phyloP scores from a whole-genome alignment of 2,797 vertebrate genomes.

The Odontamblyopus rebecca region DNA sequence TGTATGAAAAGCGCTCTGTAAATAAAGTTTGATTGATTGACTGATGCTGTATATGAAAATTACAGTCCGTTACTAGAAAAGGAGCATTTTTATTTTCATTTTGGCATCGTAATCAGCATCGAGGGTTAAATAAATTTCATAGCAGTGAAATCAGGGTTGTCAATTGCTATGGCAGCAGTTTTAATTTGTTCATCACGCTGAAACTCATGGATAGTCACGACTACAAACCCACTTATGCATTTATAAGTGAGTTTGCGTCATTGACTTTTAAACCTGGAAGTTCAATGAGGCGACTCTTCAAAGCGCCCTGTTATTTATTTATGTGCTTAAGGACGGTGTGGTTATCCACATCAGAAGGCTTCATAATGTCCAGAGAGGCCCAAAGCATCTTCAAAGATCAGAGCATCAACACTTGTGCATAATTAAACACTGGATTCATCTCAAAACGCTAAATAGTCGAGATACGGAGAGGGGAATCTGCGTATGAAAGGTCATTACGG shows the following conservation, averaged over 20 bases:
- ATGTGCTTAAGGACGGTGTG: constrained; percentile 32
- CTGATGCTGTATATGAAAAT: too few species aligned
- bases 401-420: neutral
- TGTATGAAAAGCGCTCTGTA: too few species aligned
- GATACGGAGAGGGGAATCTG: neutral
- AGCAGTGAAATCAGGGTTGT: too few species aligned
- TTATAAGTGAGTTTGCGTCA: neutral
- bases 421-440: constrained; percentile 1
- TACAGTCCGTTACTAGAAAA: too few species aligned
- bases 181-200: too few species aligned
- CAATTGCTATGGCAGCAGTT: too few species aligned
- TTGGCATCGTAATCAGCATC: too few species aligned
- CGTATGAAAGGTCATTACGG: neutral
- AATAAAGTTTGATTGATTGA: too few species aligned
- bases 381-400: constrained; percentile 11
- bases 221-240: neutral
- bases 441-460: neutral
- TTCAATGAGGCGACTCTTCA: constrained; percentile 37
- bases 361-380: constrained; percentile 39
- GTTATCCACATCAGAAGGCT: constrained; percentile 47
- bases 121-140: too few species aligned
- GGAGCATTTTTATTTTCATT: too few species aligned
- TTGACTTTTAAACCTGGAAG: constrained; percentile 5
- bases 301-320: constrained; percentile 52
- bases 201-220: too few species aligned